Conservation (phyloP, 37 sponge, comb jelly and placozoan genomes). For the Axinella damicornis region DNA sequence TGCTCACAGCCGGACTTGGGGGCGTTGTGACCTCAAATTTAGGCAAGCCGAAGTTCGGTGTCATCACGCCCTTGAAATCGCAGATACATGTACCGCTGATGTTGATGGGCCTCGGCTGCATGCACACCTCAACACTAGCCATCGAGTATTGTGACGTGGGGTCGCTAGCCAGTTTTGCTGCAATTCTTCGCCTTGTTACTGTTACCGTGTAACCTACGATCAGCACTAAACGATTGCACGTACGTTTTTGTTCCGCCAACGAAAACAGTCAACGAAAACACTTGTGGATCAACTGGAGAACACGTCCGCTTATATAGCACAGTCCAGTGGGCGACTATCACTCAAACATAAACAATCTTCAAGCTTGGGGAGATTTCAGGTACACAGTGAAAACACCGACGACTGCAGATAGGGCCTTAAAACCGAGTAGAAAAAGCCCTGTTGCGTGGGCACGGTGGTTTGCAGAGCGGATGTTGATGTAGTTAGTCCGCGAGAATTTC, state of each 20-base stretch:
- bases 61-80: conserved; percentile 47
- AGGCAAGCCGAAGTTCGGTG: conserved; percentile 10
- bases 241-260: too few relatives aligned
- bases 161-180: conserved; percentile 35
- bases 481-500: not conserved
- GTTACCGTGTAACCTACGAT: too few relatives aligned
- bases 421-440: not conserved
- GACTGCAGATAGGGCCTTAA: not conserved
- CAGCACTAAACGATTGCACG: too few relatives aligned
- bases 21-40: conserved; percentile 5
- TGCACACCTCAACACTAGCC: conserved; percentile 53
- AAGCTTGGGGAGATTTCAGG: not conserved
- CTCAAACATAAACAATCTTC: not conserved
- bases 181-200: too few relatives aligned
- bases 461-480: conserved; percentile 41
- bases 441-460: conserved; percentile 37
- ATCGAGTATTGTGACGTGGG: conserved; percentile 11
- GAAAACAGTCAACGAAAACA: not conserved
- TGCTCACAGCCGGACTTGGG: not conserved
- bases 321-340: not conserved
- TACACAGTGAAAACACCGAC: not conserved
- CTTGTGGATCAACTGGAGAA: not conserved
- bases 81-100: conserved; percentile 45
- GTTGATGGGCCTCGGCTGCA: conserved; percentile 28
- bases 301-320: conserved; percentile 6